Conservation (phyloP, 2,797 vertebrate genomes). For the Danio jaintianensis region DNA sequence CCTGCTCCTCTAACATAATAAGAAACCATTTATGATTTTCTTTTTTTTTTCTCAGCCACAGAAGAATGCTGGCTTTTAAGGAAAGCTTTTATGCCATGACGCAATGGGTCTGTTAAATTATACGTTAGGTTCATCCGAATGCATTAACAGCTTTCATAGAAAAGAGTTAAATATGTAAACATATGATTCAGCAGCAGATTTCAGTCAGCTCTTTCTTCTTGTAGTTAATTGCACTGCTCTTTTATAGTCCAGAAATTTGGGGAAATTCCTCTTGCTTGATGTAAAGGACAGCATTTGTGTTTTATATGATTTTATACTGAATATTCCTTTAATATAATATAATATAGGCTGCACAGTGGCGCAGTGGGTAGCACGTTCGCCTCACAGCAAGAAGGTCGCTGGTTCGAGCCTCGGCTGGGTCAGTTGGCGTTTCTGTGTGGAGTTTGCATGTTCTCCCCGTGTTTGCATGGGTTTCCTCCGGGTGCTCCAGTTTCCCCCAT, state of each 20-base stretch:
- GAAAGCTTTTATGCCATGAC: not conserved
- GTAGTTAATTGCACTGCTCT: not conserved
- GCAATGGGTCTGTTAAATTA: not conserved
- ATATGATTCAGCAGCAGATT: not conserved
- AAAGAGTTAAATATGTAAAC: not conserved
- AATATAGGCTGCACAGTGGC: too few relatives aligned
- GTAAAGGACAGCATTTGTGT: not conserved
- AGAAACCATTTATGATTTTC: not conserved
- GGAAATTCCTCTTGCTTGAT: not conserved
- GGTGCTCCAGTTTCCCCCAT: too few relatives aligned
- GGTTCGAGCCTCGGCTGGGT: too few relatives aligned
- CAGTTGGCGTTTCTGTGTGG: too few relatives aligned
- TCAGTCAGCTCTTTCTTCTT: not conserved
- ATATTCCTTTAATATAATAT: too few relatives aligned
- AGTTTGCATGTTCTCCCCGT: too few relatives aligned
- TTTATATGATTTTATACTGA: too few relatives aligned
- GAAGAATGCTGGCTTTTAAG: constrained; percentile 6
- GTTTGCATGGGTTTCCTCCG: too few relatives aligned
- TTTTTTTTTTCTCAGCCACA: not conserved
- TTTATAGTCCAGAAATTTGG: not conserved
- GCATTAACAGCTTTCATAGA: not conserved
- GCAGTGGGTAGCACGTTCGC: too few relatives aligned
- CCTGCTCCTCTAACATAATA: not conserved
- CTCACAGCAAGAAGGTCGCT: too few relatives aligned
- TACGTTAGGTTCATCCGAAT: not conserved